phyloP scores from a whole-genome alignment of 2,888 invertebrate species.

The Lomographa bimaculata region DNA sequence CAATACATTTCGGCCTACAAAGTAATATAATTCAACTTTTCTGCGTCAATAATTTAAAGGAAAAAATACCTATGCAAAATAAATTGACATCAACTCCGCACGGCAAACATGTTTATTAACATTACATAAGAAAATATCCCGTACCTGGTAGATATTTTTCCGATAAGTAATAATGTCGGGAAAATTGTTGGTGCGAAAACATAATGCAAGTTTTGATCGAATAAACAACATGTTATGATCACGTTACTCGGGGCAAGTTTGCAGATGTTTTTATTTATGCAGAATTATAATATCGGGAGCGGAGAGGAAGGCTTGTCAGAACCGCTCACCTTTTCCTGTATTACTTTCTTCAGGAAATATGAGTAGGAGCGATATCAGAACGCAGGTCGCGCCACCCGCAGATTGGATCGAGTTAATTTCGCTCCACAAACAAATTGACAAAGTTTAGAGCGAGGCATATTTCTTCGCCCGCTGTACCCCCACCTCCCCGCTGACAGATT shows the following conservation, averaged over 20 bases:
- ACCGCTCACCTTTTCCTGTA: conserved; percentile 52
- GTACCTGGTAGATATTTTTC: conserved; percentile 12
- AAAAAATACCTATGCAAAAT: conserved; percentile 35
- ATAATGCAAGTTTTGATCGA: conserved; percentile 37
- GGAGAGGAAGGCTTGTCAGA: conserved; percentile 37
- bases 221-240: conserved; percentile 39
- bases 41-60: conserved; percentile 49
- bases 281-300: conserved; percentile 29
- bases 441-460: conserved; percentile 83
- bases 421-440: conserved; percentile 84
- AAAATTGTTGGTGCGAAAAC: conserved; percentile 36
- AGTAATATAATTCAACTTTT: conserved; percentile 73
- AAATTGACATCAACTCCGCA: conserved; percentile 32
- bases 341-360: conserved; percentile 61
- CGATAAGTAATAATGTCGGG: conserved; percentile 19
- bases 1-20: conserved; percentile 73
- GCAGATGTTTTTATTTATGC: conserved; percentile 34
- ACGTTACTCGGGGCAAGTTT: conserved; percentile 33
- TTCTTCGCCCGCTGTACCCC: conserved; percentile 65
- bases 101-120: conserved; percentile 29
- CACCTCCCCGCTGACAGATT: conserved; percentile 66
- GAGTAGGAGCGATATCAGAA: conserved; percentile 59
- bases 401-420: conserved; percentile 84
- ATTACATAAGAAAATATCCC: conserved; percentile 10
- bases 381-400: conserved; percentile 72